Evolutionary conservation across 1,140 invertebrate genomes (phyloP), one percentile per base, ranked within the genome.

Genomic region (Ditylenchus dipsaci): DNA sequence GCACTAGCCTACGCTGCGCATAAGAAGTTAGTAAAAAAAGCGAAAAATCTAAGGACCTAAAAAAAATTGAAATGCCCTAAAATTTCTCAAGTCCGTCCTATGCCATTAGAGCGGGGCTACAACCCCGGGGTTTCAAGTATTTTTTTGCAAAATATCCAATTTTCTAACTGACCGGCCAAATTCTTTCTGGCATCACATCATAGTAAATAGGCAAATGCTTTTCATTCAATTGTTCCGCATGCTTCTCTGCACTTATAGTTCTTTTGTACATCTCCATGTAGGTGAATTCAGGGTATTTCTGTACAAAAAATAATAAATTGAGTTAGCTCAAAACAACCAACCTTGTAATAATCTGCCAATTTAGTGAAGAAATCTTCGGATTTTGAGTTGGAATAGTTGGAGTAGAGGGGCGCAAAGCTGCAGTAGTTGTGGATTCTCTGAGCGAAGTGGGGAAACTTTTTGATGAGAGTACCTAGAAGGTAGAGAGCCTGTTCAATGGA

Each of bases 331-430:
- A 70, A 26, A 43, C 0, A 30, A 68, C 19, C 21, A 29, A 70
- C 69, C 69, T 73, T 71, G 47, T 62, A 49, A 63, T 77, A 75
- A 26, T 74, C 73, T 27, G 65, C 49, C 60, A 75, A 56, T 45
- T 77, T 77, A n/a, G 30, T 60, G 58, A 75, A 75, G 47, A 66
- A 75, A 17, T 75, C 73, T 27, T 73, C 74, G 5, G 73, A 76
- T 17, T 75, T 75, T n/a, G 73, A 27, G 26, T 17, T 56, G 23
- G 59, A 57, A 15, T 59, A 53, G 26, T 67, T 60, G 23, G 70
- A 62, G 42, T 73, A 47, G 21, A 58, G 15, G 7, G 69, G 66
- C 9, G 69, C 67, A 57, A 71, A 71, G 27, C 29, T 42, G 43
- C 38, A 71, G 58, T 61, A 71, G 19, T 38, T 53, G 47, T 73